Conservation (phyloP, 2,797 vertebrate genomes). For the Okamejei kenojei region DNA sequence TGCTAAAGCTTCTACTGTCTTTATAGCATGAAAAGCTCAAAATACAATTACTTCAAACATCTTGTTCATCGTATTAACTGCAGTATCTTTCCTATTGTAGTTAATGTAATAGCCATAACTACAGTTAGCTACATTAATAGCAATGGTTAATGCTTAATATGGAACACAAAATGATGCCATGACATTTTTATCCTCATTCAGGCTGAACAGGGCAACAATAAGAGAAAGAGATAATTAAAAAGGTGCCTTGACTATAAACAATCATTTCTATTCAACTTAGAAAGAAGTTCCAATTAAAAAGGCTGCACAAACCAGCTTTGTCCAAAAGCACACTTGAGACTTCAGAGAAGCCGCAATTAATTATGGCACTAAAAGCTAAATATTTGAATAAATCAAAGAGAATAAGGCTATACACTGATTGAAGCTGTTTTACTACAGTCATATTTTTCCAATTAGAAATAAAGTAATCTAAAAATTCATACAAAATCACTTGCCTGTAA, state of each 20-base stretch:
- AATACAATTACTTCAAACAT: neutral
- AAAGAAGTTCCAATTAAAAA: neutral
- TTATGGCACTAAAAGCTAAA: neutral
- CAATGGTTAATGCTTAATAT: neutral
- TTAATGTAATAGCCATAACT: too few relatives aligned
- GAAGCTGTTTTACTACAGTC: neutral
- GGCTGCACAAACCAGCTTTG: neutral
- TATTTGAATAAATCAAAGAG: neutral
- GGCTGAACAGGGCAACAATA: neutral
- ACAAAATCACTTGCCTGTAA: constrained; percentile 68
- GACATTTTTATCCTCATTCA: neutral
- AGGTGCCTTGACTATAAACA: neutral
- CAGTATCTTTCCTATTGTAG: neutral
- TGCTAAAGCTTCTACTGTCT: neutral
- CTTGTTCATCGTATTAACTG: neutral
- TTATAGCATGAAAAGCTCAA: neutral
- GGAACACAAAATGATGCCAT: neutral
- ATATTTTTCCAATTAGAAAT: neutral
- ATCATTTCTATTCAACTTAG: neutral
- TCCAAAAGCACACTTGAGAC: neutral
- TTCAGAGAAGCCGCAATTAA: neutral
- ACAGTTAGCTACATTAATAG: neutral
- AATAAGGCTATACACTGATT: neutral
- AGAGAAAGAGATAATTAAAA: neutral
- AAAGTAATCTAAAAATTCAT: neutral